Evolutionary conservation across 1,140 invertebrate genomes (phyloP).

Genomic region (Brachionus koreanus): DNA sequence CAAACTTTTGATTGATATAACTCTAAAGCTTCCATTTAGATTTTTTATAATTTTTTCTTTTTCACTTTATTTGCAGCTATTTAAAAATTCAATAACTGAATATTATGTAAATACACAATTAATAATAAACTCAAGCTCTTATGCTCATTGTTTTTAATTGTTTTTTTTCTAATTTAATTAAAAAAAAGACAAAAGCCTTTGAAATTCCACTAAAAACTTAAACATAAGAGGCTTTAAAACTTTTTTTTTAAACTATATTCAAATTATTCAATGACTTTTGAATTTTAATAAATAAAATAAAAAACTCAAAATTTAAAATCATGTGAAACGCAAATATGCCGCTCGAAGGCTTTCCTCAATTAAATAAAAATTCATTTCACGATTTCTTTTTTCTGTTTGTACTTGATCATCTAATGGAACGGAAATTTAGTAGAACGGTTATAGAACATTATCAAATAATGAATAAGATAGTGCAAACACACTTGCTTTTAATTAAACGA

Average conservation of each 20-base stretch:
- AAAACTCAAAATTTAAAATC: not conserved
- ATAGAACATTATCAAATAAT: conserved; percentile 4
- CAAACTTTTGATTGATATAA: conserved; percentile 30
- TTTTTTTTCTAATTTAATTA: conserved; percentile 32
- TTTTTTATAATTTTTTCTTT: not conserved
- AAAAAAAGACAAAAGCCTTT: conserved; percentile 9
- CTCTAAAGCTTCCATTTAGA: conserved; percentile 3
- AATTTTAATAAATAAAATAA: not conserved
- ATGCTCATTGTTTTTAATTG: conserved; percentile 36
- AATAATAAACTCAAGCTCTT: conserved; percentile 15
- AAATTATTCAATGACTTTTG: not conserved
- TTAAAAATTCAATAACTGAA: conserved; percentile 32
- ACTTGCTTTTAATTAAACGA: not conserved
- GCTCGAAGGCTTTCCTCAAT: not conserved
- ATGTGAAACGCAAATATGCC: not conserved
- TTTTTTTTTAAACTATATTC: not conserved
- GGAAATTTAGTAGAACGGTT: not conserved
- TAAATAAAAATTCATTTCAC: not conserved
- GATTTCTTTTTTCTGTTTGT: not conserved
- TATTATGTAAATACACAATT: conserved; percentile 39
- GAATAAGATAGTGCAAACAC: not conserved
- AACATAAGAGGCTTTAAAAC: not conserved
- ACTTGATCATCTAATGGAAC: not conserved
- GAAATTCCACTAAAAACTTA: not conserved
- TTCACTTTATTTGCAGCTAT: not conserved